These are phyloP conservation scores for Henricia sp. DNA, from an alignment of 53 echinoderm and acorn worm genomes.

Conservation along the genomic window DNA sequence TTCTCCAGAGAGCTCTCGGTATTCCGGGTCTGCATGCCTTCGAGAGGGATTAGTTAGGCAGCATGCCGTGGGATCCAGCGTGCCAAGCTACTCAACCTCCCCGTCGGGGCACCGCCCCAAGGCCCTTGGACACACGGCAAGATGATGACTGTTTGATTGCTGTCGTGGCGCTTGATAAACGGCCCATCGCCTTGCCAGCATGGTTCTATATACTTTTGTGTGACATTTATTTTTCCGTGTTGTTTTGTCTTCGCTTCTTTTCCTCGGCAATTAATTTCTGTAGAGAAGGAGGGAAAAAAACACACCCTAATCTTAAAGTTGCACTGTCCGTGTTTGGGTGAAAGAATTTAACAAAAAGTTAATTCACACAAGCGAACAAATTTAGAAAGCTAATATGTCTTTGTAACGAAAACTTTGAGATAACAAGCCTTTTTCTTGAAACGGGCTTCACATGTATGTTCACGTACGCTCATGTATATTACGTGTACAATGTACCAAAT, in stretches of 20 bases:
- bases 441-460: no score
- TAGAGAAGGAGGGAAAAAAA: no score
- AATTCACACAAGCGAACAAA: background rate
- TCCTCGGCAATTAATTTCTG: no score
- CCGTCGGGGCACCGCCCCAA: slow-evolving; percentile 5
- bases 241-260: no score
- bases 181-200: background rate
- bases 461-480: no score
- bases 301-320: background rate
- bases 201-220: background rate
- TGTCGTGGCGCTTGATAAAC: background rate
- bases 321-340: background rate
- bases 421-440: no score
- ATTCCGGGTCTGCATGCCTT: background rate
- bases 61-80: background rate
- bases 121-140: background rate
- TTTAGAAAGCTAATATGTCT: background rate
- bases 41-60: background rate
- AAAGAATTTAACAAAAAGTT: background rate
- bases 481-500: no score
- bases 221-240: no score
- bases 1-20: background rate
- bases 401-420: no score
- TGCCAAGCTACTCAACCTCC: background rate
- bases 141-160: background rate